Percentiles rank a stretch among this genome's conserved stretches.
Evolutionary conservation across 2,888 invertebrate species (phyloP).

Genomic region (Andrena praecox): DNA sequence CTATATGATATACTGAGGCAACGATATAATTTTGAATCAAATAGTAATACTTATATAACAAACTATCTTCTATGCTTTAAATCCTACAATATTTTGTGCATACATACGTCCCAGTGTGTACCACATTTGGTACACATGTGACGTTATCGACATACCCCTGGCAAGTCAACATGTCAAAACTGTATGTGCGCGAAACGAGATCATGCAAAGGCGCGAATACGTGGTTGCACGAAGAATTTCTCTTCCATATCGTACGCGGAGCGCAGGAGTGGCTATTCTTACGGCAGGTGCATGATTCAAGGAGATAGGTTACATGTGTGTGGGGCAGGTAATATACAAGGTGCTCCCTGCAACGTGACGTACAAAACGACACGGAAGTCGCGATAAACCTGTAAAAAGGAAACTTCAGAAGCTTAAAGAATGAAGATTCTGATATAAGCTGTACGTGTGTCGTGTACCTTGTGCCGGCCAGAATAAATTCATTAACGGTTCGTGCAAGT

Average conservation of each 20-base stretch:
- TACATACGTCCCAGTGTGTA: too few species aligned
- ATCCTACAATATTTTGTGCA: too few species aligned
- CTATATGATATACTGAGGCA: too few species aligned
- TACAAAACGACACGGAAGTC: conserved; percentile 2
- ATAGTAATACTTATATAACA: too few species aligned
- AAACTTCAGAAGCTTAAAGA: conserved; percentile 18
- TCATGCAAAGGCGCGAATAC: background rate
- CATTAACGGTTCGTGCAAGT: conserved; percentile 24
- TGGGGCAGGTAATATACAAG: conserved; percentile 15
- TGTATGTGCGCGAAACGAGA: background rate
- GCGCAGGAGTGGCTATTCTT: conserved; percentile 28
- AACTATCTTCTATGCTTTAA: too few species aligned
- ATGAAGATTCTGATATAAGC: conserved; percentile 17
- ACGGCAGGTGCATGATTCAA: conserved; percentile 44
- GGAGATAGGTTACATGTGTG: conserved; percentile 21
- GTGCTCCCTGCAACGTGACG: conserved; percentile 10
- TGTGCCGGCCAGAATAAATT: conserved; percentile 12
- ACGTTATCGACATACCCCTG: too few species aligned
- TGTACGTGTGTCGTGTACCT: background rate
- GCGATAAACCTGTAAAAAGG: conserved; percentile 34
- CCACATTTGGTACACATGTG: too few species aligned
- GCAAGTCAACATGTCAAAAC: background rate
- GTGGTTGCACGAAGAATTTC: background rate
- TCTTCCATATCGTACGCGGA: background rate
- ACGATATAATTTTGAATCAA: too few species aligned